A percentile compares a stretch with the other conserved stretches of the same genome.
Conservation (phyloP, 2,888 invertebrate species). For the Sesamia inferens region DNA sequence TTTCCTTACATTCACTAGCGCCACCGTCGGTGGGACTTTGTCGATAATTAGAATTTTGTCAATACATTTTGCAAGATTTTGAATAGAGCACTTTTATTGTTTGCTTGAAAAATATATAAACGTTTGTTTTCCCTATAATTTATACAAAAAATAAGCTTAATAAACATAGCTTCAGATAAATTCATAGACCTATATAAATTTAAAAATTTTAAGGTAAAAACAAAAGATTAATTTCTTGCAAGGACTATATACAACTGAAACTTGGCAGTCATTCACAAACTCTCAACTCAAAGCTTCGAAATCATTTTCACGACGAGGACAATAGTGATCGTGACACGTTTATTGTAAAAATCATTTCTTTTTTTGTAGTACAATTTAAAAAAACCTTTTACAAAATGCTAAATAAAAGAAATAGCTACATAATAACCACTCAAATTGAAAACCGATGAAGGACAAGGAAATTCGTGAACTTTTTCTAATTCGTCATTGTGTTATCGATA, state of each 20-base stretch:
- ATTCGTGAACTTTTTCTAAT: conserved; percentile 20
- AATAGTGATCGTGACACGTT: conserved; percentile 30
- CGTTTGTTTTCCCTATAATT: not conserved
- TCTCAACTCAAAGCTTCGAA: not conserved
- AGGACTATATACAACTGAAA: not conserved
- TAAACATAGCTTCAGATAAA: not conserved
- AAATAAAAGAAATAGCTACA: not conserved
- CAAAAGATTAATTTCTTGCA: not conserved
- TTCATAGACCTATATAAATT: conserved; percentile 1
- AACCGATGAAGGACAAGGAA: conserved; percentile 3
- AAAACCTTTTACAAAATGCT: not conserved
- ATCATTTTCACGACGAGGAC: conserved; percentile 6
- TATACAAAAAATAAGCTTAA: not conserved
- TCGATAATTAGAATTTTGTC: conserved; percentile 17
- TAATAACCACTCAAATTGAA: conserved; percentile 1
- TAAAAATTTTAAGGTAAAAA: not conserved
- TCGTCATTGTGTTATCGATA: conserved; percentile 30
- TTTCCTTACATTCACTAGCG: conserved; percentile 45
- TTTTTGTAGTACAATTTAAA: not conserved
- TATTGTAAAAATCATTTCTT: conserved; percentile 3
- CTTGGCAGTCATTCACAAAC: not conserved
- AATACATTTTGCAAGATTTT: conserved; percentile 1
- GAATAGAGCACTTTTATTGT: conserved; percentile 27
- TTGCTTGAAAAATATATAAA: conserved; percentile 16
- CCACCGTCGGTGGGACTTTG: conserved; percentile 41